A percentile compares a stretch with the other conserved stretches of the same genome.
phyloP scores from a whole-genome alignment of 53 echinoderm and acorn worm genomes.

The Paracentrotus lividus region DNA sequence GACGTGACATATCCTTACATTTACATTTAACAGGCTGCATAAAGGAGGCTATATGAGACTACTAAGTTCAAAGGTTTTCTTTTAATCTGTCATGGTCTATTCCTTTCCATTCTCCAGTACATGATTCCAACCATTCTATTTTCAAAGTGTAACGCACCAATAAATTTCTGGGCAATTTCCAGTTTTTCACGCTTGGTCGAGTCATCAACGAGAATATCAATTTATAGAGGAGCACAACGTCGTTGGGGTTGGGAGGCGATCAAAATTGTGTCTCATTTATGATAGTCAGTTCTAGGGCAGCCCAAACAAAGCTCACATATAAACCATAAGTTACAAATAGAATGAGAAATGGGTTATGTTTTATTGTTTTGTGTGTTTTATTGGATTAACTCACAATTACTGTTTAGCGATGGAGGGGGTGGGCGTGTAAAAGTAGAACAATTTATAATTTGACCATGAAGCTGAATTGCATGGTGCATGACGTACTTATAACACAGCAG shows the following conservation, averaged over 20 bases:
- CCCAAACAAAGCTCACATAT: slow-evolving; percentile 4
- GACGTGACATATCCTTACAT: too few relatives aligned
- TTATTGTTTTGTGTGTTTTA: not conserved
- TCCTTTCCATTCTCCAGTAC: not conserved
- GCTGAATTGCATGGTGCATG: not conserved
- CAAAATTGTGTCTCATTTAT: slow-evolving; percentile 19
- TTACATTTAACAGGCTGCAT: not conserved
- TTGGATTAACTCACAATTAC: not conserved
- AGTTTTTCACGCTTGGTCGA: slow-evolving; percentile 1
- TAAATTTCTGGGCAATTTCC: slow-evolving; percentile 44
- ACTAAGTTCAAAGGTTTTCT: not conserved
- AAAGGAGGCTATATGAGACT: not conserved
- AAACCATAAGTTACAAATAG: not conserved
- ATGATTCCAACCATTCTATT: not conserved
- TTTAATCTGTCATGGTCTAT: not conserved
- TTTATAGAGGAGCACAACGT: slow-evolving; percentile 2
- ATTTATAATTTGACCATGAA: not conserved
- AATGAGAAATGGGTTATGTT: slow-evolving; percentile 5
- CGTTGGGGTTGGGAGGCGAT: not conserved
- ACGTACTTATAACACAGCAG: not conserved
- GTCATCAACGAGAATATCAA: slow-evolving; percentile 45
- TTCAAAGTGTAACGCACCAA: slow-evolving; percentile 50
- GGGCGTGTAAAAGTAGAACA: slow-evolving; percentile 2
- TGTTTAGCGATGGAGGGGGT: not conserved
- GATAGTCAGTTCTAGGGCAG: slow-evolving; percentile 49